Conservation (phyloP, 2,113 vertebrate genomes). For the Ptyas mucosa region DNA sequence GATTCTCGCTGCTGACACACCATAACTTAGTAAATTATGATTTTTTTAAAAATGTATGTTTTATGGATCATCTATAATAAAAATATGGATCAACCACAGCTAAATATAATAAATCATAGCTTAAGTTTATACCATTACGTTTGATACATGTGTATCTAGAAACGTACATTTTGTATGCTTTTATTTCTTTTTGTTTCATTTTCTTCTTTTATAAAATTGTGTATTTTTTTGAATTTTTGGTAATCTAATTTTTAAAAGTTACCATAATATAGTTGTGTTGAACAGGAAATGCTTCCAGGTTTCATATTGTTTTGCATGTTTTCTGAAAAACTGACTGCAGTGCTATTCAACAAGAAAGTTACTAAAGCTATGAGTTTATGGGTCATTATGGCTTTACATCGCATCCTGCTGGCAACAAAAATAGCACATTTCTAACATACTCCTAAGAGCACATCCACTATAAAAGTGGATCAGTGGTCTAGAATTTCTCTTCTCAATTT, state of each 20-base stretch:
- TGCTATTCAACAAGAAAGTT: background rate
- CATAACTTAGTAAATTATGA: background rate
- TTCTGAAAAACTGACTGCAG: no score
- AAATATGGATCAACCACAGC: background rate
- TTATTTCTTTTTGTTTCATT: background rate
- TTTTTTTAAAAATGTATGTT: background rate
- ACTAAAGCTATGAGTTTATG: background rate
- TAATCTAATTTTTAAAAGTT: background rate
- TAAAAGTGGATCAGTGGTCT: background rate
- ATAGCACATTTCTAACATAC: background rate
- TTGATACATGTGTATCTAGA: background rate
- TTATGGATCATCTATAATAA: background rate
- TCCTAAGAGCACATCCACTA: background rate
- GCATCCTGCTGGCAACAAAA: background rate
- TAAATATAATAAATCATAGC: background rate
- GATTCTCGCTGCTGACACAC: background rate
- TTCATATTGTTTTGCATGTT: no score
- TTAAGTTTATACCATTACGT: background rate
- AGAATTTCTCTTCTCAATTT: background rate
- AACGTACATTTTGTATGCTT: background rate
- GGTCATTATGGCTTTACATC: background rate
- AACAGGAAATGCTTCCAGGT: no score
- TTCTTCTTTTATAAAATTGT: background rate
- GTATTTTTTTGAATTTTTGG: background rate
- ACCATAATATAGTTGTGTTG: no score